Evolutionary conservation across 2,113 vertebrate species (phyloP).

Genomic region (Ictalurus punctatus): DNA sequence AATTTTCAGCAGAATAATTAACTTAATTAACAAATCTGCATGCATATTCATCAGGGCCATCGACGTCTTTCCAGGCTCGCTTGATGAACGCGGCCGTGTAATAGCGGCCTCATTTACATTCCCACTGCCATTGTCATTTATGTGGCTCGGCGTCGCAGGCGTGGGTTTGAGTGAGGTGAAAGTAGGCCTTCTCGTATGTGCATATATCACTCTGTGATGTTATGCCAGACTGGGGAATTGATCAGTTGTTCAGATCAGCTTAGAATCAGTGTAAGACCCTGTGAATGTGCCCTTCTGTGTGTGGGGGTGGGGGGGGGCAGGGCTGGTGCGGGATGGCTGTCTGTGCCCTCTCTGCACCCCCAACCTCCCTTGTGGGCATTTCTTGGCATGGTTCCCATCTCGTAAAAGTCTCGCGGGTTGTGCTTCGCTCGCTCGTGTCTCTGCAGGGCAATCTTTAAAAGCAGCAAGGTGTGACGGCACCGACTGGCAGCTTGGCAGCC

Average conservation of each 20-base stretch:
- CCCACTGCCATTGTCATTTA: slow-evolving; percentile 98
- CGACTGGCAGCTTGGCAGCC: slow-evolving; percentile 99
- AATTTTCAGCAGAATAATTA: slow-evolving; percentile 99
- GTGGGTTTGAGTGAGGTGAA: slow-evolving; percentile 53
- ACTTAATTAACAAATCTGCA: slow-evolving; percentile 99
- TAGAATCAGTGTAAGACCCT: slow-evolving; percentile 45
- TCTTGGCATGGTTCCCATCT: slow-evolving; percentile 96
- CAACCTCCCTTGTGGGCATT: slow-evolving; percentile 90
- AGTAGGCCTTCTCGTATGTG: slow-evolving; percentile 51
- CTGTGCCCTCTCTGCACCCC: slow-evolving; percentile 40
- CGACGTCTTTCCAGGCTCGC: slow-evolving; percentile 99
- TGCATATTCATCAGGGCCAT: slow-evolving; percentile 99
- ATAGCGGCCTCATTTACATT: slow-evolving; percentile 99
- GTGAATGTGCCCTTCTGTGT: slow-evolving; percentile 56
- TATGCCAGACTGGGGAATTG: slow-evolving; percentile 63
- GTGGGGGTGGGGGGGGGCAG: slow-evolving; percentile 34
- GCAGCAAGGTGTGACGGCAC: slow-evolving; percentile 99
- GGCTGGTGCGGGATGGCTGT: slow-evolving; percentile 15
- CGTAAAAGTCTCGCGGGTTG: slow-evolving; percentile 94
- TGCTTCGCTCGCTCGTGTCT: slow-evolving; percentile 89
- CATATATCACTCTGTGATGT: slow-evolving; percentile 59
- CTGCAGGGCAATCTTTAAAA: slow-evolving; percentile 99
- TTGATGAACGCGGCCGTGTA: slow-evolving; percentile 99
- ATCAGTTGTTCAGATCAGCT: slow-evolving; percentile 64
- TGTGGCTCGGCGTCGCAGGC: slow-evolving; percentile 66